Evolutionary conservation across 2,113 vertebrate genomes (phyloP).

Genomic region (Clarias batrachus): DNA sequence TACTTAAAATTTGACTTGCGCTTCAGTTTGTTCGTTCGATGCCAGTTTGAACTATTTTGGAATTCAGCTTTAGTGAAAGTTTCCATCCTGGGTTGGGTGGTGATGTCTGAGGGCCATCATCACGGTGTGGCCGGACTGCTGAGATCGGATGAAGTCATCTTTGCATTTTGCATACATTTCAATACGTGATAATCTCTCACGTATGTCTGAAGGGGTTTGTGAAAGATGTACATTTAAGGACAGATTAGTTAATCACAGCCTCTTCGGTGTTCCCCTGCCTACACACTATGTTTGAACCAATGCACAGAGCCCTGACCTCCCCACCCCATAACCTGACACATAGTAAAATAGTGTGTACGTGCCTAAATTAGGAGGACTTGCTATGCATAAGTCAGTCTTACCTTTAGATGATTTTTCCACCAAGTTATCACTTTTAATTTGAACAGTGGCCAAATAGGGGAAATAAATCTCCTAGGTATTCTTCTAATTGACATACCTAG

Average conservation of each 20-base stretch:
- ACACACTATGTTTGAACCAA: not conserved
- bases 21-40: not conserved
- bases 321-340: not conserved
- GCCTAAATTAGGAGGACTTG: not conserved
- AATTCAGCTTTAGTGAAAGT: not conserved
- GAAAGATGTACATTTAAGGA: not conserved
- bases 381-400: not conserved
- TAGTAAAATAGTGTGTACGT: not conserved
- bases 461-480: not conserved
- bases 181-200: not conserved
- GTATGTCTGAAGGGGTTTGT: not conserved
- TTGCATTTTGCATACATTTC: conserved; percentile 23
- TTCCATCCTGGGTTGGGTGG: not conserved
- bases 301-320: not conserved
- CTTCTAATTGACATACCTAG: not conserved
- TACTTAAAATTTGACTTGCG: not conserved
- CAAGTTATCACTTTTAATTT: not conserved
- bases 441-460: not conserved
- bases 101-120: not conserved
- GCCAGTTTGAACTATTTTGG: not conserved
- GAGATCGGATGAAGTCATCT: conserved; percentile 8
- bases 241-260: not conserved
- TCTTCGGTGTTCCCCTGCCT: not conserved
- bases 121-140: not conserved
- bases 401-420: too few relatives aligned